Percentiles rank a stretch among this genome's conserved stretches.
Evolutionary conservation across 2,888 invertebrate genomes (phyloP).

Genomic region (Embidobia sp.): DNA sequence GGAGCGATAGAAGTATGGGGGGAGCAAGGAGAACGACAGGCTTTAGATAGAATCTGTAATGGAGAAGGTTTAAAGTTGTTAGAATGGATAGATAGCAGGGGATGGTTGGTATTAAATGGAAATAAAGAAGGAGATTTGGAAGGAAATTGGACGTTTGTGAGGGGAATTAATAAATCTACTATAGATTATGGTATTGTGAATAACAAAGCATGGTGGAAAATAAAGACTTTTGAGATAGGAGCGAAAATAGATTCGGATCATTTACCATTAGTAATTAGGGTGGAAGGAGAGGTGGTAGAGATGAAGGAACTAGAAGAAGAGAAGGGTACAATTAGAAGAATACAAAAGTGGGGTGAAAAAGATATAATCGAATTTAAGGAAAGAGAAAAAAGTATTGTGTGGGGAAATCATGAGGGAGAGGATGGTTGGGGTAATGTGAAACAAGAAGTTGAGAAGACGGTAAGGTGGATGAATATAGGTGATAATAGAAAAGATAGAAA

Average conservation of each 20-base stretch:
- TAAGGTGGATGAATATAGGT: neutral
- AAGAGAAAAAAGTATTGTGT: neutral
- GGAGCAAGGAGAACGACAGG: no score
- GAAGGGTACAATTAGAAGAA: neutral
- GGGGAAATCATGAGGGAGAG: neutral
- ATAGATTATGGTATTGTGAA: conserved; percentile 10
- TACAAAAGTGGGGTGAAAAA: neutral
- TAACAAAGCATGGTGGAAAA: no score
- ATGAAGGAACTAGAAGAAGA: neutral
- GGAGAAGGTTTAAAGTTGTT: no score
- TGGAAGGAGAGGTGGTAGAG: neutral
- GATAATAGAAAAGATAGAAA: neutral
- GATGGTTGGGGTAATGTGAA: neutral
- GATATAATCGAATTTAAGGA: neutral
- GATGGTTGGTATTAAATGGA: no score
- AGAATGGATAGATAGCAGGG: no score
- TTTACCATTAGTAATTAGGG: neutral
- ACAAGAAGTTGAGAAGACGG: neutral
- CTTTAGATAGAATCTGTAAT: no score
- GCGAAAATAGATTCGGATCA: conserved; percentile 12
- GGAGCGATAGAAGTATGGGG: neutral
- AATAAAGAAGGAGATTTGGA: neutral
- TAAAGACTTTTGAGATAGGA: conserved; percentile 5
- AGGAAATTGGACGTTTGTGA: conserved; percentile 9
- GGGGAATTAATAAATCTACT: neutral